Conservation (phyloP, 2,888 invertebrate species). For the Lepidochitona cinerea region DNA sequence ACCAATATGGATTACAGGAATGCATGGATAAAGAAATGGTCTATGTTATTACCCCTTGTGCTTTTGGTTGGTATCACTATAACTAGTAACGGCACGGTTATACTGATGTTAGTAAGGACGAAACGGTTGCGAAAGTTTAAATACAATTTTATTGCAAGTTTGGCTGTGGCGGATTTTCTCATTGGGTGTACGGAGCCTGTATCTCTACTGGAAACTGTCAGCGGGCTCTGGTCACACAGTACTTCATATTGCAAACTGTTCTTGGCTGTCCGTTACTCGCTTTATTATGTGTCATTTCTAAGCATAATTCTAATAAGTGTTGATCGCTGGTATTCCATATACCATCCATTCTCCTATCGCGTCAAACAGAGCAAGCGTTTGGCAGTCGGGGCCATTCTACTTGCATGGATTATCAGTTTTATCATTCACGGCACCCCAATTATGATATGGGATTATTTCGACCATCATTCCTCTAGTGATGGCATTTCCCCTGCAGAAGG, state of each 20-base stretch:
- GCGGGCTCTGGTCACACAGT: constrained; percentile 29
- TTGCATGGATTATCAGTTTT: constrained; percentile 49
- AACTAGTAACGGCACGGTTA: constrained; percentile 51
- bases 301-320: constrained; percentile 56
- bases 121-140: constrained; percentile 47
- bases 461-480: constrained; percentile 8
- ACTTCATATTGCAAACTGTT: constrained; percentile 34
- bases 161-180: constrained; percentile 53
- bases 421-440: constrained; percentile 47
- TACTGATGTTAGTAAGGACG: constrained; percentile 47
- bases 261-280: constrained; percentile 44
- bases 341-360: constrained; percentile 57
- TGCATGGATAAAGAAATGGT: too few relatives aligned
- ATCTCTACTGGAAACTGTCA: constrained; percentile 45
- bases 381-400: constrained; percentile 38
- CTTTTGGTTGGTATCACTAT: constrained; percentile 41
- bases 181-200: constrained; percentile 58
- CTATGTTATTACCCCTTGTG: neutral
- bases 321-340: constrained; percentile 59
- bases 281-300: constrained; percentile 52
- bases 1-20: too few relatives aligned
- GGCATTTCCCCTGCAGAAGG: too few relatives aligned
- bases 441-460: constrained; percentile 41
- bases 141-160: constrained; percentile 56
- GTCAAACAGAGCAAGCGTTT: constrained; percentile 46